phyloP scores from a whole-genome alignment of 2,113 vertebrate species.

The Halichoeres trimaculatus region DNA sequence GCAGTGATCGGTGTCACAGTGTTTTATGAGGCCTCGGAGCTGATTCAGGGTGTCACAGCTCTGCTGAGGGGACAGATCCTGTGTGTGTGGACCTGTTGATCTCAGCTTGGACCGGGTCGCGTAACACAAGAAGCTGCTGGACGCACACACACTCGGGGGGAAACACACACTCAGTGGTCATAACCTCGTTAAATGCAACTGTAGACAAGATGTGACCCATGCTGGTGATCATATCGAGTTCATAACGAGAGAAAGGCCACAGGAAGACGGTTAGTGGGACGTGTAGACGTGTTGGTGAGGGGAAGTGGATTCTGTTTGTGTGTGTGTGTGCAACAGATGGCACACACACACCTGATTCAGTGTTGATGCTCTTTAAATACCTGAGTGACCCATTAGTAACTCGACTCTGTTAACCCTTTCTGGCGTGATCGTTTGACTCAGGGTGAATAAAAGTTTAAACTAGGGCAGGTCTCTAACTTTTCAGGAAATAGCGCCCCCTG shows the following conservation, averaged over 20 bases:
- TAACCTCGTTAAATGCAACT: conserved; percentile 42
- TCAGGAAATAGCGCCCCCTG: too few relatives aligned
- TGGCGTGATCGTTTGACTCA: too few relatives aligned
- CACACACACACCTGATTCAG: conserved; percentile 34
- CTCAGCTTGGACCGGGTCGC: conserved; percentile 59
- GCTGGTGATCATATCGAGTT: conserved; percentile 20
- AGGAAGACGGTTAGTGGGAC: background rate
- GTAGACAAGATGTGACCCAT: conserved; percentile 24
- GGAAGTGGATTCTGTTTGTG: background rate
- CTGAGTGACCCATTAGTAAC: conserved; percentile 30
- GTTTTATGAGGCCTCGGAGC: conserved; percentile 41
- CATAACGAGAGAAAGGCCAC: conserved; percentile 12
- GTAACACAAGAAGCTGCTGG: conserved; percentile 58
- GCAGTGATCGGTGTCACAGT: background rate
- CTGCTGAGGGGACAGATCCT: conserved; percentile 60
- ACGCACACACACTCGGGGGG: conserved; percentile 21
- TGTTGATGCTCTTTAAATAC: conserved; percentile 48
- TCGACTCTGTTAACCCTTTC: conserved; percentile 37
- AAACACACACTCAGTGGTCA: conserved; percentile 7
- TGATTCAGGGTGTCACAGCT: conserved; percentile 40
- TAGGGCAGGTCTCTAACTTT: too few relatives aligned
- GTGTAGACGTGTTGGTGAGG: background rate
- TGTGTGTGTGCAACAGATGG: conserved; percentile 46
- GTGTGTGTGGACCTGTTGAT: conserved; percentile 52
- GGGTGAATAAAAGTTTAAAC: too few relatives aligned